Percentiles rank a stretch among this genome's conserved stretches.
phyloP scores from a whole-genome alignment of 2,797 vertebrate species.

The Synanceia verrucosa region DNA sequence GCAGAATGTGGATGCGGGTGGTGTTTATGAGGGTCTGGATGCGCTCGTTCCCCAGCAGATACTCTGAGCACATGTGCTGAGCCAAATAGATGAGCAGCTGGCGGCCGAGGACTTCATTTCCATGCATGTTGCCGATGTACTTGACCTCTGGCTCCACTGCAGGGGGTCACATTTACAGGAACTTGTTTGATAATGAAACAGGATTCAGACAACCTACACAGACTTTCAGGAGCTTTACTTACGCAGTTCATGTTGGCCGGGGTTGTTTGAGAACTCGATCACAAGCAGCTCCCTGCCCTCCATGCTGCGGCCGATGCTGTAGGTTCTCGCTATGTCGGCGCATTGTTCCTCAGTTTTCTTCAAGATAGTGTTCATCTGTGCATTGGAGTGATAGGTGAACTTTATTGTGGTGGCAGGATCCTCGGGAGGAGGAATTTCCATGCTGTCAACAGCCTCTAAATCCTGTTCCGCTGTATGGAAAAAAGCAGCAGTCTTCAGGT shows the following conservation, averaged over 20 bases:
- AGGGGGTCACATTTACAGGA: constrained; percentile 33
- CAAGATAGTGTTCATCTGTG: constrained; percentile 85
- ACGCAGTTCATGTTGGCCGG: constrained; percentile 92
- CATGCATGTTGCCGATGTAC: constrained; percentile 94
- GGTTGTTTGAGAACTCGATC: constrained; percentile 93
- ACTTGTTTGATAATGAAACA: not conserved
- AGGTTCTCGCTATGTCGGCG: constrained; percentile 87
- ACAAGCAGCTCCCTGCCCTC: constrained; percentile 92
- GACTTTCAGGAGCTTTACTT: constrained; percentile 63
- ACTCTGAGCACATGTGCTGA: constrained; percentile 94
- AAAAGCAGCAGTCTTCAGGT: not conserved
- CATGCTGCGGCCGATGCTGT: constrained; percentile 92
- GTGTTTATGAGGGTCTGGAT: constrained; percentile 91
- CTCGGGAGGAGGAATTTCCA: constrained; percentile 56
- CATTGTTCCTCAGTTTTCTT: constrained; percentile 87
- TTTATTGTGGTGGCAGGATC: constrained; percentile 76
- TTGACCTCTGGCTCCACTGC: constrained; percentile 95
- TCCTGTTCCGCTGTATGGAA: constrained; percentile 40
- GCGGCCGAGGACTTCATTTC: constrained; percentile 93
- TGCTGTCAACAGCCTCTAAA: constrained; percentile 9
- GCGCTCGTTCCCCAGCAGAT: constrained; percentile 89
- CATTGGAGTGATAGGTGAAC: constrained; percentile 88
- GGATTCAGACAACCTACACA: not conserved
- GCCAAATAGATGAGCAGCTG: constrained; percentile 93
- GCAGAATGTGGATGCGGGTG: constrained; percentile 95